These are phyloP conservation scores for Strigamia crassipes DNA, from an alignment of 2,888 invertebrate genomes.

Conservation along the genomic window DNA sequence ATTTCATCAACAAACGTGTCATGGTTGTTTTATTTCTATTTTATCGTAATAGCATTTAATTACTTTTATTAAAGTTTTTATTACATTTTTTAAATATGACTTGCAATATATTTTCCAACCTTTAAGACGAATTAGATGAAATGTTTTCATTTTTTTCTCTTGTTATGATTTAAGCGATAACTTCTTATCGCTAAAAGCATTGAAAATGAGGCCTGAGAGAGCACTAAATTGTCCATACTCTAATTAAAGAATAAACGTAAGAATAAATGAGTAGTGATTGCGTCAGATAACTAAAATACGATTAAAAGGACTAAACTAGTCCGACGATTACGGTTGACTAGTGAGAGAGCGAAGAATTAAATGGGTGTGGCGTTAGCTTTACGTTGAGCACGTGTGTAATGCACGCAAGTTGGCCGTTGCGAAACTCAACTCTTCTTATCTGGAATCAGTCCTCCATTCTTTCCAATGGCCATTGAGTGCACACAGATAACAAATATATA, in stretches of 20 bases:
- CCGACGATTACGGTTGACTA: not conserved
- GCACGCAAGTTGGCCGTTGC: conserved; percentile 27
- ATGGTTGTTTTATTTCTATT: not conserved
- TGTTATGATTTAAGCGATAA: conserved; percentile 13
- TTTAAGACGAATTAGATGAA: not conserved
- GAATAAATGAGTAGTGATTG: not conserved
- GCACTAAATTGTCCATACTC: conserved; percentile 35
- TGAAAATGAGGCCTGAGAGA: conserved; percentile 17
- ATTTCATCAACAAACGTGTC: not conserved
- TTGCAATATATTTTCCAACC: conserved; percentile 14
- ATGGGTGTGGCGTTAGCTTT: conserved; percentile 23
- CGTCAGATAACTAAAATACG: not conserved
- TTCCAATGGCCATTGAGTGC: conserved; percentile 40
- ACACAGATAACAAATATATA: conserved; percentile 42
- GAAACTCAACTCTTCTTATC: conserved; percentile 29
- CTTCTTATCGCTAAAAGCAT: conserved; percentile 13
- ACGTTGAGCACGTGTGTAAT: conserved; percentile 29
- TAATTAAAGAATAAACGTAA: conserved; percentile 9
- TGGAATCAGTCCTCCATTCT: conserved; percentile 18
- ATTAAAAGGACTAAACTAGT: not conserved
- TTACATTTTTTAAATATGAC: conserved; percentile 6
- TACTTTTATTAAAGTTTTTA: not conserved
- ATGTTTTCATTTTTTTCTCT: conserved; percentile 15
- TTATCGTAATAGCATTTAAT: not conserved
- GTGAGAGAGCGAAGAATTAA: not conserved